phyloP scores from a whole-genome alignment of 2,888 invertebrate species.

The Orchesella flavescens region DNA sequence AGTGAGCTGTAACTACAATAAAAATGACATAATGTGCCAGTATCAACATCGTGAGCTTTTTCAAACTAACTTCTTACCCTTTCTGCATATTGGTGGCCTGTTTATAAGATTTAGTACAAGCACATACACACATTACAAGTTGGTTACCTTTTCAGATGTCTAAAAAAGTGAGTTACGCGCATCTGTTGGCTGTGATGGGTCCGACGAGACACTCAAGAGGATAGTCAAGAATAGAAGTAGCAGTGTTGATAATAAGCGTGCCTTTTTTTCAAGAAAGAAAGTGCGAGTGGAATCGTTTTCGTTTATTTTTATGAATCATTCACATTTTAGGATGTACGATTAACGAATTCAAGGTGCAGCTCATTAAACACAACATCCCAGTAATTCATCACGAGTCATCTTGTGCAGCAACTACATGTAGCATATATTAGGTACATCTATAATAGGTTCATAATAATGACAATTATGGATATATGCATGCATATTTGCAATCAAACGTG shows the following conservation, averaged over 20 bases:
- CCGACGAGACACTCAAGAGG: too few relatives aligned
- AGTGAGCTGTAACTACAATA: not conserved
- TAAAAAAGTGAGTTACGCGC: too few relatives aligned
- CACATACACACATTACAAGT: not conserved
- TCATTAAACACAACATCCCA: slow-evolving; percentile 34
- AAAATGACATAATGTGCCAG: slow-evolving; percentile 2
- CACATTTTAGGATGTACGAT: slow-evolving; percentile 23
- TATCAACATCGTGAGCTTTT: not conserved
- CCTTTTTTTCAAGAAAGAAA: slow-evolving; percentile 7
- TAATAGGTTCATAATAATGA: not conserved
- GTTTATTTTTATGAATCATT: slow-evolving; percentile 41
- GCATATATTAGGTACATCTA: not conserved
- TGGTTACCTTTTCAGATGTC: not conserved
- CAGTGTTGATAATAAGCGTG: too few relatives aligned
- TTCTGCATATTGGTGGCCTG: too few relatives aligned
- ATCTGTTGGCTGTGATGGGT: not conserved
- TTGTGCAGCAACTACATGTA: not conserved
- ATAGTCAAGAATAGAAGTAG: too few relatives aligned
- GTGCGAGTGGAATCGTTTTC: slow-evolving; percentile 16
- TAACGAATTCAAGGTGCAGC: slow-evolving; percentile 58
- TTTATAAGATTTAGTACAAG: not conserved
- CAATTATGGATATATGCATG: not conserved
- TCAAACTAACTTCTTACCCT: too few relatives aligned
- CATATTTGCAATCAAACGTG: too few relatives aligned
- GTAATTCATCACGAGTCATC: slow-evolving; percentile 36